Evolutionary conservation across 2,797 vertebrate genomes (phyloP).

Genomic region (Taenioides sp.): DNA sequence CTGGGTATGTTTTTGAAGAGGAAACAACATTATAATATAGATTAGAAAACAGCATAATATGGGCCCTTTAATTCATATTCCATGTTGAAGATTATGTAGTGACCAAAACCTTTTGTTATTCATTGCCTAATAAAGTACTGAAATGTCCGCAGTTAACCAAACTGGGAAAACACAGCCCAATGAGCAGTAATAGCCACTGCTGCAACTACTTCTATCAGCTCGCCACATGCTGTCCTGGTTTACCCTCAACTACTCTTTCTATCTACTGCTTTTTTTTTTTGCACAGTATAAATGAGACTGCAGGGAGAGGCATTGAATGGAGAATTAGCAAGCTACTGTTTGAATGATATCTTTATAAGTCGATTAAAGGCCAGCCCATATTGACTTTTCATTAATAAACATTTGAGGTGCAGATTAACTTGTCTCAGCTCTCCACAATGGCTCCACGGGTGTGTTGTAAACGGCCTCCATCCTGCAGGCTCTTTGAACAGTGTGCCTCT

Average conservation of each 20-base stretch:
- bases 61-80: background rate
- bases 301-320: slow-evolving; percentile 43
- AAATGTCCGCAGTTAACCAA: background rate
- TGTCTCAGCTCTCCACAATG: slow-evolving; percentile 64
- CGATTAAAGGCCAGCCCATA: slow-evolving; percentile 73
- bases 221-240: slow-evolving; percentile 61
- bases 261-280: slow-evolving; percentile 50
- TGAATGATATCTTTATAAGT: slow-evolving; percentile 73
- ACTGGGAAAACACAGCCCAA: background rate
- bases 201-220: slow-evolving; percentile 46
- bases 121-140: background rate
- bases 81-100: background rate
- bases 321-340: slow-evolving; percentile 56
- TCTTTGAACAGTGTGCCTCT: slow-evolving; percentile 54
- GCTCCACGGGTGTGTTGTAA: slow-evolving; percentile 56
- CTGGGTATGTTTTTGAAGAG: too few species aligned
- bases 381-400: slow-evolving; percentile 76
- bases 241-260: slow-evolving; percentile 22
- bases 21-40: too few species aligned
- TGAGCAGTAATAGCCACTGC: background rate
- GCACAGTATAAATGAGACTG: slow-evolving; percentile 56
- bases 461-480: slow-evolving; percentile 35
- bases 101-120: background rate
- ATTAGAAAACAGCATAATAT: too few species aligned
- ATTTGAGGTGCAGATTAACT: slow-evolving; percentile 70